phyloP scores from a whole-genome alignment of 1,140 invertebrate genomes.

The Listronotus oregonensis region DNA sequence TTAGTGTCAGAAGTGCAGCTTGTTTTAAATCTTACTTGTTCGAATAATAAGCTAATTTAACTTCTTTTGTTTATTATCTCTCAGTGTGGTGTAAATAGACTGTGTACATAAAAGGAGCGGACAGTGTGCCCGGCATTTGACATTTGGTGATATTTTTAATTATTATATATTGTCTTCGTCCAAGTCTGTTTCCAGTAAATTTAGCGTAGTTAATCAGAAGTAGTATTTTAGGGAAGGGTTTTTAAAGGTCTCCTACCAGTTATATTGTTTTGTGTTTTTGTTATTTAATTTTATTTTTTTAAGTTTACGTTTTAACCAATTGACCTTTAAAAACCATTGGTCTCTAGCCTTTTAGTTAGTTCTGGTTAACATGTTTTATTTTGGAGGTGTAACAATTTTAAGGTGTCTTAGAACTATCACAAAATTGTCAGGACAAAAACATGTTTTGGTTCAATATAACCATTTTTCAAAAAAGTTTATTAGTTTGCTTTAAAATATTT shows the following conservation, averaged over 20 bases:
- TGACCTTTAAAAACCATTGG: neutral
- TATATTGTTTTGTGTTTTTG: constrained; percentile 6
- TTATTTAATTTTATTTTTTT: constrained; percentile 7
- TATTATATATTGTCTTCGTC: constrained; percentile 17
- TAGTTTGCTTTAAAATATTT: no score
- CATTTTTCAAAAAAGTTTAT: no score
- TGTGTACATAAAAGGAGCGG: constrained; percentile 15
- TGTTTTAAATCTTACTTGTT: neutral
- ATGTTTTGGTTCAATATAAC: no score
- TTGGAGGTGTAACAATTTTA: no score
- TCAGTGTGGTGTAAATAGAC: constrained; percentile 23
- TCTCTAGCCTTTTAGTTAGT: neutral
- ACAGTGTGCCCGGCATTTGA: constrained; percentile 5
- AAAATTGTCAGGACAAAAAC: no score
- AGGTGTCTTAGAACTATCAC: no score
- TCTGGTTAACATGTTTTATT: no score
- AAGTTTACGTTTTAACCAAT: neutral
- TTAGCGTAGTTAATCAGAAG: neutral
- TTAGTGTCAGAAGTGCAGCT: constrained; percentile 3
- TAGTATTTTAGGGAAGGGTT: neutral
- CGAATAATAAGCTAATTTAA: neutral
- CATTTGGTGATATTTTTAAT: constrained; percentile 4
- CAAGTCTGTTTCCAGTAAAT: constrained; percentile 16
- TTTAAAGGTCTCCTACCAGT: constrained; percentile 9
- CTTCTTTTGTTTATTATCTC: constrained; percentile 1